A percentile compares a stretch with the other conserved stretches of the same genome.
Evolutionary conservation across 1,140 invertebrate species (phyloP).

Genomic region (Holotrichia oblita): DNA sequence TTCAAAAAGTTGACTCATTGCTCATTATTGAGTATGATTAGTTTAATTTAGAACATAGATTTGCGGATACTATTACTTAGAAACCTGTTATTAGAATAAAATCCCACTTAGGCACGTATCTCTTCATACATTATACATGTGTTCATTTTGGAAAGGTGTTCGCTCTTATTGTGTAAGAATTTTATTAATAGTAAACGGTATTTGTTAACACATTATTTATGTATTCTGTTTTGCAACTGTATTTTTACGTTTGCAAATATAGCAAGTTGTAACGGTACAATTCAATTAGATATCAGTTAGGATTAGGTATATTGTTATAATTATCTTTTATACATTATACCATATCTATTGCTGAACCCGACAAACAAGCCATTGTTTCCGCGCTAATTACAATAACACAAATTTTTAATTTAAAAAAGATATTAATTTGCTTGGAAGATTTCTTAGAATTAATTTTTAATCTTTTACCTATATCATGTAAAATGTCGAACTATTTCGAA

Average conservation of each 20-base stretch:
- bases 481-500: too few relatives aligned
- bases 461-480: too few relatives aligned
- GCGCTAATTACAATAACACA: background rate
- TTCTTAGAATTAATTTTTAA: background rate
- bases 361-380: background rate
- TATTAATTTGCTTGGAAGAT: background rate
- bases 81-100: background rate
- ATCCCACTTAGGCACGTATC: too few relatives aligned
- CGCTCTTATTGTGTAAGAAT: conserved; percentile 13
- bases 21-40: too few relatives aligned
- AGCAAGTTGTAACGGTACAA: background rate
- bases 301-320: background rate
- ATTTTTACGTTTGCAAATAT: background rate
- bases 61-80: too few relatives aligned
- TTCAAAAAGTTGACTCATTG: too few relatives aligned
- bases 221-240: conserved; percentile 1
- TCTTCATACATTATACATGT: background rate
- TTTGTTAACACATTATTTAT: background rate
- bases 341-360: background rate
- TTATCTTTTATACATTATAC: background rate
- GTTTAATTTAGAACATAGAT: too few relatives aligned
- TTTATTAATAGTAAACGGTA: background rate
- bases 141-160: background rate
- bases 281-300: background rate
- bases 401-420: background rate